Evolutionary conservation across 2,113 vertebrate genomes (phyloP).

Genomic region (Tiliqua scincoides): DNA sequence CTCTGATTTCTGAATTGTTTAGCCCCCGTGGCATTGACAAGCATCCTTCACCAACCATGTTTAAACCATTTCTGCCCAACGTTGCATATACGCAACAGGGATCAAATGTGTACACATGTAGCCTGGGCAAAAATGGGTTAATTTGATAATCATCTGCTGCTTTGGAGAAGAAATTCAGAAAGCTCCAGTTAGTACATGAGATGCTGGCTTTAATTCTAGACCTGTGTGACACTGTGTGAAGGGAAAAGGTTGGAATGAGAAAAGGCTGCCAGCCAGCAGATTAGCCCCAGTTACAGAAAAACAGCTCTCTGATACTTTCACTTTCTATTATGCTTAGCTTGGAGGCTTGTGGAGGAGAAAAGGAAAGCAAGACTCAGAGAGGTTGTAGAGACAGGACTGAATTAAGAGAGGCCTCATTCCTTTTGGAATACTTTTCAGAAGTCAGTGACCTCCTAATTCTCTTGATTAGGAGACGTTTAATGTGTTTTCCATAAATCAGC

Average conservation of each 20-base stretch:
- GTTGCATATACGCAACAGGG: no score
- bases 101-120: no score
- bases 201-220: background rate
- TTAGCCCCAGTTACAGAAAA: background rate
- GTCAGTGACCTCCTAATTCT: no score
- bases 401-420: background rate
- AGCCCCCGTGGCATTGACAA: background rate
- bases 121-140: no score
- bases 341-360: background rate
- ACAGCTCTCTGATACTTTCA: background rate
- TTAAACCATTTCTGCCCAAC: no score
- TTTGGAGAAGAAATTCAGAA: background rate
- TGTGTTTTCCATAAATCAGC: background rate
- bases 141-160: background rate
- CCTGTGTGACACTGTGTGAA: background rate
- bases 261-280: no score
- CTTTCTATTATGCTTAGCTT: background rate
- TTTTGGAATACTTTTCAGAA: background rate
- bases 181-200: background rate
- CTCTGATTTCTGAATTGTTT: background rate
- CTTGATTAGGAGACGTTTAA: no score
- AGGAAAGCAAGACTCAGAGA: background rate
- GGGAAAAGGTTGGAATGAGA: background rate
- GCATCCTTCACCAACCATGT: background rate
- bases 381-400: background rate